A percentile compares a stretch with the other conserved stretches of the same genome.
phyloP scores from a whole-genome alignment of 2,888 invertebrate genomes.

The Euspilapteryx auroguttella region DNA sequence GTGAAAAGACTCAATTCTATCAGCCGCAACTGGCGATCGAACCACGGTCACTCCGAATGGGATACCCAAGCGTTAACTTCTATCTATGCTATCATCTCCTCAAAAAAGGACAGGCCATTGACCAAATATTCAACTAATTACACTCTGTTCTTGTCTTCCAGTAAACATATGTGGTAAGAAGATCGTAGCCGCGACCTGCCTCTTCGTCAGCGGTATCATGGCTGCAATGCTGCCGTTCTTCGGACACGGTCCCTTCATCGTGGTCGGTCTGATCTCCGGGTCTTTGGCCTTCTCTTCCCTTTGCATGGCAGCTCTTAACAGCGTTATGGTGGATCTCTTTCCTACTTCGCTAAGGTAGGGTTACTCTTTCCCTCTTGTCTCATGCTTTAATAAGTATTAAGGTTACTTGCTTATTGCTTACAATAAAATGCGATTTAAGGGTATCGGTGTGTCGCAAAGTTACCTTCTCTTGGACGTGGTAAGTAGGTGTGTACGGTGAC shows the following conservation, averaged over 20 bases:
- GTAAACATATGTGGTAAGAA: conserved; percentile 36
- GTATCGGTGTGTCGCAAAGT: too few relatives aligned
- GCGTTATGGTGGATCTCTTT: conserved; percentile 66
- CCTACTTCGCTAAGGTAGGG: conserved; percentile 66
- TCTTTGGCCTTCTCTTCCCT: conserved; percentile 58
- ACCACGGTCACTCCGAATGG: too few relatives aligned
- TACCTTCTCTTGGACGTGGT: too few relatives aligned
- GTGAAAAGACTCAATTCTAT: too few relatives aligned
- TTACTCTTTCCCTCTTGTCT: background rate
- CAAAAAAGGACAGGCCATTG: too few relatives aligned
- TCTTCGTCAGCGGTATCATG: conserved; percentile 43
- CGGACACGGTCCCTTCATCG: conserved; percentile 49
- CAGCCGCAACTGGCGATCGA: too few relatives aligned
- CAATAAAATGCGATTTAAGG: background rate
- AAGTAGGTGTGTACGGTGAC: too few relatives aligned
- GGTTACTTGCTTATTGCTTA: background rate
- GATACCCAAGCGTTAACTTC: too few relatives aligned
- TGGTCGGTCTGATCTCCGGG: conserved; percentile 56
- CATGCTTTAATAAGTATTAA: background rate
- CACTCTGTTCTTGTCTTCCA: background rate
- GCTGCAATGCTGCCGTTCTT: conserved; percentile 56
- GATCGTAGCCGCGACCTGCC: conserved; percentile 29
- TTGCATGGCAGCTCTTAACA: conserved; percentile 60
- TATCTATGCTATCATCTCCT: too few relatives aligned
- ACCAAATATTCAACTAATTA: too few relatives aligned